phyloP scores from a whole-genome alignment of 1,140 invertebrate species.

The Pollicipes pollicipes region DNA sequence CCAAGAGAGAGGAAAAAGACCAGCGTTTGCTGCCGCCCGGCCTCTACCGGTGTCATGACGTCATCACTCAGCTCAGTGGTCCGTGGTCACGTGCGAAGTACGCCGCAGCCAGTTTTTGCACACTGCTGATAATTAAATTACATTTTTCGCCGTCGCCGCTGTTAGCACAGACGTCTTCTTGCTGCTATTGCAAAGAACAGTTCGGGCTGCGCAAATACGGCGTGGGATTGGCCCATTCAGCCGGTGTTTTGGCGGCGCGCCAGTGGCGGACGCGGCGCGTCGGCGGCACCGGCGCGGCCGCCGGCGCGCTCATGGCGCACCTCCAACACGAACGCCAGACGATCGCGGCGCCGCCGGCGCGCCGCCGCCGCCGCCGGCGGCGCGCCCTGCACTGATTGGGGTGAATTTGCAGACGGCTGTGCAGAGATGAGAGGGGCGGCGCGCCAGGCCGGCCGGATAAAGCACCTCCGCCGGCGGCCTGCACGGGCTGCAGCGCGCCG shows the following conservation, averaged over 20 bases:
- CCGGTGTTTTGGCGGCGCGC: neutral
- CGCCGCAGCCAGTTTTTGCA: neutral
- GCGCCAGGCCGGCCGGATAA: neutral
- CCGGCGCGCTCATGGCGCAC: too few species aligned
- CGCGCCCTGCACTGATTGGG: neutral
- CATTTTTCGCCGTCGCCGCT: neutral
- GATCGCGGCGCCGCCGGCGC: too few species aligned
- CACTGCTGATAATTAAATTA: neutral
- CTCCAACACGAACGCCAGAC: too few species aligned
- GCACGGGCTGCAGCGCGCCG: too few species aligned
- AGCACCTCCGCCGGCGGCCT: too few species aligned
- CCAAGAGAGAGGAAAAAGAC: neutral
- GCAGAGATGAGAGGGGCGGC: neutral
- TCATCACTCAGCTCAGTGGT: neutral
- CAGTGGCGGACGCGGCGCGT: neutral
- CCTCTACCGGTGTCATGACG: neutral
- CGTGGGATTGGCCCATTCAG: neutral
- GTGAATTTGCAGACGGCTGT: neutral
- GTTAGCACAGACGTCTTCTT: neutral
- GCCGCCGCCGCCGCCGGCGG: too few species aligned
- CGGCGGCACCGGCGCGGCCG: too few species aligned
- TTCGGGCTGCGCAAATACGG: neutral
- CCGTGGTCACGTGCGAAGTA: neutral
- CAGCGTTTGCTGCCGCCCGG: neutral
- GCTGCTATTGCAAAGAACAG: neutral